Evolutionary conservation across 2,797 vertebrate genomes (phyloP), one percentile per base, ranked within the genome.

Genomic region (Semaprochilodus insignis): DNA sequence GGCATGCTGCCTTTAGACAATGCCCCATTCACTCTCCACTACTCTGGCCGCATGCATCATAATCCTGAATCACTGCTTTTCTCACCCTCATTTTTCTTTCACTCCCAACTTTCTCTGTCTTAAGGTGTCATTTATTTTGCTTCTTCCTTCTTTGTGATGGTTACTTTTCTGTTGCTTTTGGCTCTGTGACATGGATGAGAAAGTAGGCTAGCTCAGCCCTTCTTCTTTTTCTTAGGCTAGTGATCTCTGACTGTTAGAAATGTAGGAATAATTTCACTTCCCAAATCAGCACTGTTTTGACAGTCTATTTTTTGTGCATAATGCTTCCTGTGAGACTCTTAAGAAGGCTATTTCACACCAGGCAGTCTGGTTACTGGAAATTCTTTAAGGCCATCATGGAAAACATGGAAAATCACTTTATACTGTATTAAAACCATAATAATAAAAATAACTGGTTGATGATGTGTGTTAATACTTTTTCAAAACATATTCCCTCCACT

Each of bases 21-120:
- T 63, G 75, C 27, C 67, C 67, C 66, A 82, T 82, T 82, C 74
- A 82, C n/a, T 27, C 25, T 75, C 59, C 62, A 48, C 48, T 34
- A 21, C 40, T 52, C 40, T 25, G 44, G 25, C n/a, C 69, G 36
- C 23, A 48, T 70, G 11, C 67, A 44, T 66, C 34, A 66, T 66
- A 34, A 34, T 66, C 63, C 63, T 66, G 31, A 66, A 19, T 36
- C 31, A 2, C 63, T 34, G 14, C 69, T 25, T 48, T 16, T 51
- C 48, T 51, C 23, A 1, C 6, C 31, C 59, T 17, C 17, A 6
- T 48, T 62, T 63, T 31, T 67, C 44, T 27, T 0, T 19, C 52
- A 0, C 8, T 62, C 51, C 2, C 21, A 17, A 44, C 40, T 48
- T n/a, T 59, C 55, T 6, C 60, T 72, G 31, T 36, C 31, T 0